Base-by-base conservation (phyloP, 2,888 invertebrate species). In the Pinctada fucata region DNA sequence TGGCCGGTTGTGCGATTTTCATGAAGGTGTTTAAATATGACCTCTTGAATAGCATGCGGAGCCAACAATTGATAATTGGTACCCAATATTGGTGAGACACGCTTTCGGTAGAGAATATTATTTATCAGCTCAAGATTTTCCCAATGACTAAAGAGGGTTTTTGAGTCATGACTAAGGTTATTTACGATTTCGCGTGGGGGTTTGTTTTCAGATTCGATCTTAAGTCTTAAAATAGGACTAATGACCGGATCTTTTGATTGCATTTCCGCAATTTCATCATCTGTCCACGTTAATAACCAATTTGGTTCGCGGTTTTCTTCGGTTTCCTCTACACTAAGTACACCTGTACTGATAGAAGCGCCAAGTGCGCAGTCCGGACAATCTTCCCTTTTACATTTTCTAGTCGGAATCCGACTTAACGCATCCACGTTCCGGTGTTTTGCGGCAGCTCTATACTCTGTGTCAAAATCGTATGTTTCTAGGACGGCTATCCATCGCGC, bases 1-100 rank as follows among this genome's bases (percentile, higher is more conserved):
- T 84, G 80, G 2, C 81, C 79, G 3, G 77, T 82, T 13, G 67
- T 72, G 50, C 75, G 52, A 48, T 13, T 65, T 13, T 31, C 48
- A 65, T 78, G 78, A 49, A 73, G 52, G 48, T 76, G 45, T 58
- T 68, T 8, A 47, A 72, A 73, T 13, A 72, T 73, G 2, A 70
- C 5, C 2, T 78, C 47, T 51, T 68, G 66, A 2, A 78, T 78
- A 8, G n/a, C 65, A 72, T 75, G 78, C n/a, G n/a, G n/a, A n/a
- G n/a, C 70, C 2, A 78, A 70, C 10, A 78, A 16, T 31, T 74
- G 74, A 45, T 31, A 68, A 68, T 45, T 68, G 13, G 31, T 31
- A 48, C 31, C 13, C 10, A 31, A 13, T 45, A 47, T 8, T 13
- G 31, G 2, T 31, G 13, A 47, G 48, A 8, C 69, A 48, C 47